Evolutionary conservation across 2,113 vertebrate species (phyloP), one percentile per base, ranked within the genome.

Genomic region (Calyptommatus sinebrachiatus): DNA sequence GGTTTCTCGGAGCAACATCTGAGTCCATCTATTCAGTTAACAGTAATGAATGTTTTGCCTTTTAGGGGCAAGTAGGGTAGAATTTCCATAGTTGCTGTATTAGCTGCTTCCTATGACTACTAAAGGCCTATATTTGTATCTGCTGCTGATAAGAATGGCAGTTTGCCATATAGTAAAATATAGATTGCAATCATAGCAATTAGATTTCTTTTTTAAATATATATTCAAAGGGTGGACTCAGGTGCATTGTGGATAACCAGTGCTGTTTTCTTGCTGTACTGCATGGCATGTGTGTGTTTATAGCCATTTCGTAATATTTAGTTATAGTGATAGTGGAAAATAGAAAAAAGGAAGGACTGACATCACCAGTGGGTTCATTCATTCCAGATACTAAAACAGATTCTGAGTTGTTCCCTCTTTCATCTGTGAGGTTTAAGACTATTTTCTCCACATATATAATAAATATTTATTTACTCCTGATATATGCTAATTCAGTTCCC

Each of bases 21-120:
- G 26, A 60, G 61, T 31, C 31, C 84, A 77, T 69, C 14, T 78
- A 6, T 85, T 87, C 50, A 26, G 73, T 21, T 50, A 79, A 31
- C n/a, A 75, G 22, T 63, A 48, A 60, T 76, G n/a, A 78, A 74
- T 73, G 28, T 77, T 87, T 87, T 70, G 72, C 20, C 22, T 50
- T 89, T 82, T 63, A 73, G 69, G 24, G 50, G 16, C 18, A 78
- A 28, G 68, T 78, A 72, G 62, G 31, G 14, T 62, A 53, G 20
- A 69, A 65, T 68, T 83, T 83, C 26, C 29, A 70, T 68, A 28
- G 35, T 28, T 74, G 24, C 11, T 26, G 28, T 57, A 35, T 72
- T 70, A 73, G 18, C 29, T 46, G 21, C 73, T 73, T 48, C 28
- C 48, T 50, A 46, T 57, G 67, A 50, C 20, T 81, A 61, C 16